Conservation (phyloP, 2,888 invertebrate genomes). For the Pardosa pseudoannulata region DNA sequence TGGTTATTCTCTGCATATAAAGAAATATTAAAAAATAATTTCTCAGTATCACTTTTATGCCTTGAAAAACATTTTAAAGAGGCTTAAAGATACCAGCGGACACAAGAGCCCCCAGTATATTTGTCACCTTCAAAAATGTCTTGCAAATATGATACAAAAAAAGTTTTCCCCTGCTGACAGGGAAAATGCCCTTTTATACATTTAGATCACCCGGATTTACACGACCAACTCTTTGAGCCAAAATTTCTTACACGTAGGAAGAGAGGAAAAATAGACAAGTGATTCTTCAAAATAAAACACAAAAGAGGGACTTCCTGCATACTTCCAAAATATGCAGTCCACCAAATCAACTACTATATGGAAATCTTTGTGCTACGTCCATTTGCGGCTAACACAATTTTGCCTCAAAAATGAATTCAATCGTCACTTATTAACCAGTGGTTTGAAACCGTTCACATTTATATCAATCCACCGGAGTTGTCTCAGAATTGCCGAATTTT, state of each 20-base stretch:
- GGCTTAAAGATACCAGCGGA: slow-evolving; percentile 56
- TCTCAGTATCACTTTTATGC: slow-evolving; percentile 63
- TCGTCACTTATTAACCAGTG: too few species aligned
- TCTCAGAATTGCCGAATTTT: too few species aligned
- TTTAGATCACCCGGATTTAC: slow-evolving; percentile 20
- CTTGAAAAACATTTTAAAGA: slow-evolving; percentile 66
- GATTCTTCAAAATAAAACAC: too few species aligned
- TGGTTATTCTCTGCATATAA: background rate
- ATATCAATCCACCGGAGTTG: too few species aligned
- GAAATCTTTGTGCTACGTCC: slow-evolving; percentile 66
- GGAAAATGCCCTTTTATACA: slow-evolving; percentile 49
- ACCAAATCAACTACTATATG: slow-evolving; percentile 24
- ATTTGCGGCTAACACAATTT: slow-evolving; percentile 70
- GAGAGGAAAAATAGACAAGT: too few species aligned
- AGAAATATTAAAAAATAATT: slow-evolving; percentile 65
- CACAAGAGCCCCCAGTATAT: slow-evolving; percentile 50
- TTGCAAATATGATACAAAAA: slow-evolving; percentile 67
- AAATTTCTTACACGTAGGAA: background rate
- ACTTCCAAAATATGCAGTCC: slow-evolving; percentile 18
- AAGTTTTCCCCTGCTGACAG: slow-evolving; percentile 51
- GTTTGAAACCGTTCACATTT: too few species aligned
- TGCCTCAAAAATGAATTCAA: too few species aligned
- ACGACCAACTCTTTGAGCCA: slow-evolving; percentile 58
- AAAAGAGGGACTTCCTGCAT: slow-evolving; percentile 44
- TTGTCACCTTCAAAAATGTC: slow-evolving; percentile 70